A percentile compares a stretch with the other conserved stretches of the same genome.
phyloP scores from a whole-genome alignment of 2,797 vertebrate genomes.

The Adrianichthys oophorus region DNA sequence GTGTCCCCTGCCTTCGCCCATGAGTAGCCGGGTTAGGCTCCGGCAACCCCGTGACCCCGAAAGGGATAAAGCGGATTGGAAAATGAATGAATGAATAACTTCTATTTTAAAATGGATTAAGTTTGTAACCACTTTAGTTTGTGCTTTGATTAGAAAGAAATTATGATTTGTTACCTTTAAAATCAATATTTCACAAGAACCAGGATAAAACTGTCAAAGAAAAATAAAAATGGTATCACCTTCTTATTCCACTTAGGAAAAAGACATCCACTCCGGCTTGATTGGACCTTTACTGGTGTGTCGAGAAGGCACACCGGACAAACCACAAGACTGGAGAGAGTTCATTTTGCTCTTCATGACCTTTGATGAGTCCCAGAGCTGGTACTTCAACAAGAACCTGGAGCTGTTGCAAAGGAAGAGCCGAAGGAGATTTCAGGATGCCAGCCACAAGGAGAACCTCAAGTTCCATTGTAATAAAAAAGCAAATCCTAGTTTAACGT shows the following conservation, averaged over 20 bases:
- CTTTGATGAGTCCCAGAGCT: conserved; percentile 95
- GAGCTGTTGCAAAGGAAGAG: conserved; percentile 67
- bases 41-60: too few relatives aligned
- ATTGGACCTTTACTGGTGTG: conserved; percentile 94
- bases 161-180: too few relatives aligned
- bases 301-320: conserved; percentile 78
- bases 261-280: conserved; percentile 90
- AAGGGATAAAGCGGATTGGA: too few relatives aligned
- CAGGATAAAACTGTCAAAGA: too few relatives aligned
- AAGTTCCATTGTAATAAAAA: conserved; percentile 85
- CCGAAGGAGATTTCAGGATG: conserved; percentile 38
- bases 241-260: conserved; percentile 76
- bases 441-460: conserved; percentile 69
- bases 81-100: too few relatives aligned
- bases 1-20: too few relatives aligned
- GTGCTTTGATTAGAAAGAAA: too few relatives aligned
- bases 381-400: conserved; percentile 84
- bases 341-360: conserved; percentile 92
- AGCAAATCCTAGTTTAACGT: not conserved
- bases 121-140: too few relatives aligned
- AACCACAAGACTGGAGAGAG: conserved; percentile 68
- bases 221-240: too few relatives aligned
- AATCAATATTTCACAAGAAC: too few relatives aligned
- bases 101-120: too few relatives aligned
- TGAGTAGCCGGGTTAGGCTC: too few relatives aligned